Evolutionary conservation across 2,113 vertebrate species (phyloP).

Genomic region (Rhinopithecus roxellana): DNA sequence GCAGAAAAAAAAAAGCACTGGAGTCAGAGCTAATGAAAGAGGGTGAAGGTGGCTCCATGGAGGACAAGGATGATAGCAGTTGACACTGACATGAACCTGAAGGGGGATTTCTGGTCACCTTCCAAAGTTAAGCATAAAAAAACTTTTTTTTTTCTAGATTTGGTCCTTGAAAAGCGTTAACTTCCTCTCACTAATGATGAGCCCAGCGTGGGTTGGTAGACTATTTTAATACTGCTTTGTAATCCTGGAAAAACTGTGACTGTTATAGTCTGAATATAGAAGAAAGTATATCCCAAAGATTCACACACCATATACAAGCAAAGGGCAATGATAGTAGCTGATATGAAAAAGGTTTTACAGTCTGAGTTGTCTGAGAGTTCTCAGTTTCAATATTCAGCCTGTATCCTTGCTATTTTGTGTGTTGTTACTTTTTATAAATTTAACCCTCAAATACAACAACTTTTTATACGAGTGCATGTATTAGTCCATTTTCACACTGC

Average conservation of each 20-base stretch:
- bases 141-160: background rate
- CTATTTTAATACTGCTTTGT: accelerated
- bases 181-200: background rate
- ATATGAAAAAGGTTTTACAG: background rate
- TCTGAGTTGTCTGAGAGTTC: background rate
- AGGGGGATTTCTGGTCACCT: background rate
- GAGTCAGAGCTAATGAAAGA: background rate
- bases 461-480: background rate
- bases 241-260: background rate
- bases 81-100: background rate
- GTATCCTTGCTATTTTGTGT: background rate
- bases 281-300: background rate
- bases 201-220: background rate
- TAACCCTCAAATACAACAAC: background rate
- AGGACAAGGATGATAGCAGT: background rate
- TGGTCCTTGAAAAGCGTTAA: background rate
- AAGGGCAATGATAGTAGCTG: background rate
- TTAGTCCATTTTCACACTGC: no score
- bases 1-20: background rate
- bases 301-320: background rate
- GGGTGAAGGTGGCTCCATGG: background rate
- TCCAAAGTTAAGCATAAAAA: background rate
- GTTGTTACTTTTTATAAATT: background rate
- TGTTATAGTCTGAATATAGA: background rate
- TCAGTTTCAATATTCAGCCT: background rate